Conservation (phyloP, 2,797 vertebrate genomes). For the Tarsius wallacei region DNA sequence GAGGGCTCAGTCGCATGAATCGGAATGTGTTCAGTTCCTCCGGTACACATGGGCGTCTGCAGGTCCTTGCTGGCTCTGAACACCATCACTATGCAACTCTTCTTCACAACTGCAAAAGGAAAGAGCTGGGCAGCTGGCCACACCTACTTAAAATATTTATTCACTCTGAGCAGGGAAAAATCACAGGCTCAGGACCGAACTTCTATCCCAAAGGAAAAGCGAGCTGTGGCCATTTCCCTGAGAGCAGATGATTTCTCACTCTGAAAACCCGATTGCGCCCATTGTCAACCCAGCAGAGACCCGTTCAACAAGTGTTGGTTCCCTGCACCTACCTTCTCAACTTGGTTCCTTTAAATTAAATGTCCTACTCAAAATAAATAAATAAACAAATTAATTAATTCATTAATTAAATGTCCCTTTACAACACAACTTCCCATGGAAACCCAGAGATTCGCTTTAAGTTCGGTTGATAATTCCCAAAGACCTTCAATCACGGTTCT, state of each 20-base stretch:
- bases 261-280: background rate
- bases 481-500: conserved; percentile 25
- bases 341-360: conserved; percentile 56
- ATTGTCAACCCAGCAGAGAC: conserved; percentile 61
- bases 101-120: conserved; percentile 87
- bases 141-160: conserved; percentile 91
- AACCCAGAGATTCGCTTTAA: conserved; percentile 28
- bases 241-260: conserved; percentile 26
- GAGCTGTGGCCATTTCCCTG: background rate
- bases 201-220: conserved; percentile 62
- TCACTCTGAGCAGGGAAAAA: conserved; percentile 81
- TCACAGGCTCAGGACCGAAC: conserved; percentile 64
- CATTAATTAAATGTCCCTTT: conserved; percentile 64
- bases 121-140: conserved; percentile 90
- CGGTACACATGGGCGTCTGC: conserved; percentile 90
- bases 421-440: conserved; percentile 18
- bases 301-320: background rate
- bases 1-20: conserved; percentile 94
- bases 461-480: conserved; percentile 45
- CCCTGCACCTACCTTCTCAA: conserved; percentile 37
- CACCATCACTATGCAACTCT: conserved; percentile 85
- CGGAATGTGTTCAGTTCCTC: conserved; percentile 94
- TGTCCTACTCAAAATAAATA: too few species aligned
- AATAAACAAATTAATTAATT: too few species aligned
- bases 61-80: conserved; percentile 91